Base-by-base conservation (phyloP, 2,888 invertebrate genomes). In the Calephelis perditalis region DNA sequence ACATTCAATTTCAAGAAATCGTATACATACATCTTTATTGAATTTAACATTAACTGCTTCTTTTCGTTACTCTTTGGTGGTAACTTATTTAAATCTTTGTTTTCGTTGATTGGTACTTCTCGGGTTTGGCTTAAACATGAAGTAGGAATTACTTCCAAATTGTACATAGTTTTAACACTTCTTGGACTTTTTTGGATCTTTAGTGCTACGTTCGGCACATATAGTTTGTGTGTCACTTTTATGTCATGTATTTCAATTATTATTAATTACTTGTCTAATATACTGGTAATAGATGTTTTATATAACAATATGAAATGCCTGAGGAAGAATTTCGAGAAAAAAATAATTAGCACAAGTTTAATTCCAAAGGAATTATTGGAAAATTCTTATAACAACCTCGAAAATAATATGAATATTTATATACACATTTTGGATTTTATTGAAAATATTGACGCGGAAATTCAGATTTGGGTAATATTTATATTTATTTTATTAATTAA, bases 401-500 rank as follows among this genome's bases (percentile, higher is more conserved):
- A 4, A 7, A 36, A 54, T 11, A 35, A 35, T 54, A 10, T 35
- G 36, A 35, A 35, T 54, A 9, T 35, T 7, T 54, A 54, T 54
- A 36, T 8, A 10, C 26, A 5, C 26, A 54, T 54, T 9, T 26
- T 54, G 7, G 35, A 54, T 35, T 54, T 26, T 10, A 9, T 54
- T 54, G 54, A 54, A 11, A 54, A 54, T 26, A 11, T 54, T n/a
- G 52, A 26, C 9, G 9, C 12, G n/a, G 52, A 52, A 8, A 15
- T 52, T 9, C 52, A 52, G 9, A 52, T 26, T 52, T 52, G 15
- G 54, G 54, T 54, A 54, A 37, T 7, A 37, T 37, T 37, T 35
- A 11, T 54, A 37, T 7, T 37, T 37, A 7, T 37, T 37, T 37
- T 37, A 37, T 7, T 37, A 37, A 37, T 37, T 37, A 37, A 2